phyloP scores from a whole-genome alignment of 2,797 vertebrate genomes.

The Hypotaenidia philippensis region DNA sequence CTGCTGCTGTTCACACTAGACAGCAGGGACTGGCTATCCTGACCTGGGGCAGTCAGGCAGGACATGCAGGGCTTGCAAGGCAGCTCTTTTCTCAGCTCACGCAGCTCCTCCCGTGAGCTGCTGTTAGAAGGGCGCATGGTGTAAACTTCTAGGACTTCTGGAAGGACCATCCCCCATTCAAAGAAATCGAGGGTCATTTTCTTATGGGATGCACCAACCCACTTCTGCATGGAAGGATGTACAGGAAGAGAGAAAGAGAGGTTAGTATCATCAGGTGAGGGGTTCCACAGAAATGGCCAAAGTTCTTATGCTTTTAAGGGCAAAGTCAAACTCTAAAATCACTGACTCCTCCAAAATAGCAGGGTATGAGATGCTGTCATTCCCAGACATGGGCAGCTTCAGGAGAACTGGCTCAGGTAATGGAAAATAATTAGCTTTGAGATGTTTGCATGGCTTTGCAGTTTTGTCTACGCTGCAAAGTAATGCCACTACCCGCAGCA shows the following conservation, averaged over 20 bases:
- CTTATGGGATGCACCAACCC: conserved; percentile 84
- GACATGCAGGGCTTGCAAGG: conserved; percentile 20
- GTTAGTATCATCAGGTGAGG: neutral
- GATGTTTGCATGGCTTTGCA: neutral
- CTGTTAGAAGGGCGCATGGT: conserved; percentile 6
- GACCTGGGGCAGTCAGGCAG: neutral
- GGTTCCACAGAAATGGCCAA: neutral
- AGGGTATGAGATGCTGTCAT: neutral
- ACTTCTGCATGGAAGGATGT: conserved; percentile 82
- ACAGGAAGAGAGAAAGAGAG: neutral
- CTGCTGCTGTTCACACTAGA: conserved; percentile 24
- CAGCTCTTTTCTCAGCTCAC: conserved; percentile 27
- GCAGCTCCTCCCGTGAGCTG: conserved; percentile 15
- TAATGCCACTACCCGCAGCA: neutral
- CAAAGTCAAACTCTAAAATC: neutral
- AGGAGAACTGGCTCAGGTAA: neutral
- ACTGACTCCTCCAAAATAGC: neutral
- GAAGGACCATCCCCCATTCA: conserved; percentile 60
- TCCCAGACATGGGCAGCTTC: neutral
- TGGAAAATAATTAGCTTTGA: neutral
- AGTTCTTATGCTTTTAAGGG: neutral
- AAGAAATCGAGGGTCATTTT: conserved; percentile 82
- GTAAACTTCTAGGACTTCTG: conserved; percentile 66
- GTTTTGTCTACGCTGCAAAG: neutral
- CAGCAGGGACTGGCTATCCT: conserved; percentile 4